Base-by-base conservation (phyloP, 2,797 vertebrate species). In the Lophius americanus region DNA sequence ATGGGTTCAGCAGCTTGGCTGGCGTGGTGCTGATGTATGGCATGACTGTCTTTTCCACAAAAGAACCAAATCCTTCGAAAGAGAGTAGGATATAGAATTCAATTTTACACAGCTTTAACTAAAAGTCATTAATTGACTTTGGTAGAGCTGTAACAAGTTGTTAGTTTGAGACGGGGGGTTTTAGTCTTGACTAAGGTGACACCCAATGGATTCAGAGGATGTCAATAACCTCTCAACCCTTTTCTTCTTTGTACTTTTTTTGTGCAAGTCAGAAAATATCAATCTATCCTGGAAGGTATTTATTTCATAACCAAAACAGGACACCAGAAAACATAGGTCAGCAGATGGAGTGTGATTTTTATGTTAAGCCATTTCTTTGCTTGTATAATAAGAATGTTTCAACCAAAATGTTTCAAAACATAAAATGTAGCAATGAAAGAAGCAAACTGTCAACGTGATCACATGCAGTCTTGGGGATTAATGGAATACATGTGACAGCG, bases 1-100 rank as follows among this genome's bases (percentile, higher is more conserved):
- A 99, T 0, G 98, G 98, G 85, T 99, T 99, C 77, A 92, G 92
- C 70, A 99, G 91, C 84, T 98, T 99, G 65, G 97, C 96, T 0
- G 97, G 97, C 0, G 97, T 98, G 51, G 97, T 99, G 87, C 97
- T 99, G 77, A 99, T 99, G 75, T 98, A 99, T 0, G 98, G 97
- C 98, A 99, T 99, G 56, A 99, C 98, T 0, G 97, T 99, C 91
- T 99, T 99, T 84, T 99, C 97, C 90, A 99, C 98, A 73, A 99
- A 99, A 14, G 98, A 98, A 6, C 98, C 98, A 79, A 99, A 99
- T 6, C 98, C 98, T 99, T 65, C 10, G 10, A 50, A 33, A 49
- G 37, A 4, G 9, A 63, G 35, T 51, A 3, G 7, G 39, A 23
- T 10, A 54, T 6, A 43, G 32, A 11, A n/a, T 6, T 66, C 42